phyloP scores from a whole-genome alignment of 2,888 invertebrate genomes.

The Synergus japonicus region DNA sequence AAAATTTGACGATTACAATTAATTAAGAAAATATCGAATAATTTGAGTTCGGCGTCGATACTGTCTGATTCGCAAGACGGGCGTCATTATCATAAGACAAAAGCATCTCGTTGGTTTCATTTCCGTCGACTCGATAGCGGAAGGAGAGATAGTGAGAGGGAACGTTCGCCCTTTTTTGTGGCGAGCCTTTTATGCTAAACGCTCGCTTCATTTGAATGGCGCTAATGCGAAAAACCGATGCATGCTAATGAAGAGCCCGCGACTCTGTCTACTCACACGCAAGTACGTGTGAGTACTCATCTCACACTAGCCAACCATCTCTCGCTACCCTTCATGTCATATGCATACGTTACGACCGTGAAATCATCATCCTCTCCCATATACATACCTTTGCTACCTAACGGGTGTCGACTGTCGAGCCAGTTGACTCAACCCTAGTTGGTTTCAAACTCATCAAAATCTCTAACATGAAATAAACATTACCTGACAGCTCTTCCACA shows the following conservation, averaged over 20 bases:
- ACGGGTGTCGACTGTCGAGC: not conserved
- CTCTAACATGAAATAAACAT: not conserved
- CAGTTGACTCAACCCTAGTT: conserved; percentile 4
- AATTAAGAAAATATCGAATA: too few species aligned
- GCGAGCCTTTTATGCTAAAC: conserved; percentile 75
- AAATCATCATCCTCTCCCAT: conserved; percentile 51
- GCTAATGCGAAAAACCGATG: conserved; percentile 77
- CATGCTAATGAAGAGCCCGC: conserved; percentile 73
- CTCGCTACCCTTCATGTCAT: conserved; percentile 65
- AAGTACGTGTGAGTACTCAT: conserved; percentile 54
- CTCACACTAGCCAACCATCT: conserved; percentile 58
- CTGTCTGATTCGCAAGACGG: not conserved
- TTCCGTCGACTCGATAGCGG: not conserved
- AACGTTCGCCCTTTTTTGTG: conserved; percentile 53
- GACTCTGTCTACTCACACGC: conserved; percentile 53
- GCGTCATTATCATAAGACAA: conserved; percentile 8
- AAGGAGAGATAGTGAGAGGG: conserved; percentile 50
- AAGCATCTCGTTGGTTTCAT: conserved; percentile 35
- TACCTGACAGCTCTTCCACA: not conserved
- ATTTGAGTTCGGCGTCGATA: not conserved
- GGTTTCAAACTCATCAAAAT: conserved; percentile 17
- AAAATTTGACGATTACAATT: too few species aligned
- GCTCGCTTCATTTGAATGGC: conserved; percentile 75
- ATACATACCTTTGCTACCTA: conserved; percentile 45
- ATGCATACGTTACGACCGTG: conserved; percentile 66